Evolutionary conservation across 1,140 invertebrate species (phyloP), one percentile per base, ranked within the genome.

Genomic region (Phthorimaea operculella): DNA sequence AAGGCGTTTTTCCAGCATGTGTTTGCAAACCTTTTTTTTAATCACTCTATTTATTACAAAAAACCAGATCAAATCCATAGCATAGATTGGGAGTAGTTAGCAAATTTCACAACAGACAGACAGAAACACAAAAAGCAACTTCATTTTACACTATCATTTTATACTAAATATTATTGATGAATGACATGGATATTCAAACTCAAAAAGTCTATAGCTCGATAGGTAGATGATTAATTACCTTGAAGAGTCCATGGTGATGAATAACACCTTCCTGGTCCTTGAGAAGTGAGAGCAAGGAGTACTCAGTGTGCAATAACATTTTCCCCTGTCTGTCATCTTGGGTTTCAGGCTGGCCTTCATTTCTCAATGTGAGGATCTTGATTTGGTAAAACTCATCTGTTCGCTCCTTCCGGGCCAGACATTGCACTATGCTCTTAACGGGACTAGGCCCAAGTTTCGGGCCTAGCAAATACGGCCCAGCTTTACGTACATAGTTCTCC

Each of bases 291-390:
- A 94, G 81, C 12, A 95, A 76, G 12, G 92, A 92, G 83, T 93
- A 93, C 76, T 95, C 94, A 1, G 92, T 94, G 66, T 94, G 92
- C 7, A 95, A 70, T 11, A 95, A 73, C 90, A 94, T 93, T 84
- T 94, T 94, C 4, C 93, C 93, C 80, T 94, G 93, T 36, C 85
- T 81, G 66, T 94, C 92, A 83, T 94, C 92, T 62, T 93, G 90
- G 0, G 88, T 90, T 78, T 94, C 92, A 54, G 88, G 83, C 51
- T 89, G 85, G 4, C 86, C 84, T 11, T 90, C 84, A 74, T 86
- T 85, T 60, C 79, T 85, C 52, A 89, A 68, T 14, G 86, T 87
- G 57, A 89, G 74, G 75, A 93, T 92, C 85, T 95, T 95, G 14
- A 94, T 78, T 15, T 91, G 91, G 76, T 90, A 93, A 74, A 92